phyloP scores from a whole-genome alignment of 23 tunicate species.

The Phallusia fumigata region DNA sequence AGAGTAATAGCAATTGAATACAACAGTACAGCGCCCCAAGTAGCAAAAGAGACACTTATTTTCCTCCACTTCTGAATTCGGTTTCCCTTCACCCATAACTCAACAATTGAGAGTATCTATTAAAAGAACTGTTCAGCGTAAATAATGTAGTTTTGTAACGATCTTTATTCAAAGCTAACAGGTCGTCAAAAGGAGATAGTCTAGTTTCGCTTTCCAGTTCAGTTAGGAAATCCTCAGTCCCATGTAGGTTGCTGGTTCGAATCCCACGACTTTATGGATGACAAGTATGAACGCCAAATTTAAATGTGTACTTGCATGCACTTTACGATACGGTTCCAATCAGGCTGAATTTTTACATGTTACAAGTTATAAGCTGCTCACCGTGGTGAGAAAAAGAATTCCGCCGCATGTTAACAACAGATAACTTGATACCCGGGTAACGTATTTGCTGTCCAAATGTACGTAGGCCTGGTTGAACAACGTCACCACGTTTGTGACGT shows the following conservation, averaged over 20 bases:
- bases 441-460: background rate
- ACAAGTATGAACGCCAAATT: no score
- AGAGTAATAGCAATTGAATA: background rate
- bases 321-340: no score
- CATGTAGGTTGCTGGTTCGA: no score
- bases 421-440: background rate
- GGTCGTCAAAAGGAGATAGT: no score
- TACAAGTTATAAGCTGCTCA: no score
- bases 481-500: slow-evolving; percentile 7
- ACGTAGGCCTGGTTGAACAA: slow-evolving; percentile 4
- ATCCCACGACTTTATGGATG: no score
- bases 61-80: background rate
- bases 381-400: background rate
- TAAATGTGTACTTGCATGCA: no score
- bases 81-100: background rate
- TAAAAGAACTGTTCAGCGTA: background rate
- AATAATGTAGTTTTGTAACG: no score
- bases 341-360: no score
- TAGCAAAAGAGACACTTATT: background rate
- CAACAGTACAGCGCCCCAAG: background rate
- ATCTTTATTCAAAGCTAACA: no score
- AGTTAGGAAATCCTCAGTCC: no score
- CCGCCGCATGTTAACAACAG: background rate
- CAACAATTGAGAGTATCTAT: background rate
- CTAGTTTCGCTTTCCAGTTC: no score